Conservation (phyloP, 2,113 vertebrate species). For the Thermophis baileyi region DNA sequence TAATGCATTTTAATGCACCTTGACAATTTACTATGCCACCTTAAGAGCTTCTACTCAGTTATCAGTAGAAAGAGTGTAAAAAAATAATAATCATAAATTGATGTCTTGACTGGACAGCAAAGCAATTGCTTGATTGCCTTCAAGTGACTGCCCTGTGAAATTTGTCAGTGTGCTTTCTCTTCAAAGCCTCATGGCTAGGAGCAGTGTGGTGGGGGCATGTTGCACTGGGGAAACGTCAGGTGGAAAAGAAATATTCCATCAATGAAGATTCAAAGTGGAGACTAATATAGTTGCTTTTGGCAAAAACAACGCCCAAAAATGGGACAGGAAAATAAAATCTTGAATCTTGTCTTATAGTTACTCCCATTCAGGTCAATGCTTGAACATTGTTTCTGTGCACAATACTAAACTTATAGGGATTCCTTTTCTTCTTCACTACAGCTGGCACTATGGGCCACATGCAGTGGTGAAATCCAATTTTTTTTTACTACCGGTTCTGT, state of each 20-base stretch:
- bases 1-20: background rate
- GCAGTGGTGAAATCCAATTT: too few species aligned
- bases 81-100: background rate
- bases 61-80: background rate
- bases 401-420: background rate
- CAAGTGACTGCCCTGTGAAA: background rate
- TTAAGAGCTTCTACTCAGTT: background rate
- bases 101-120: background rate
- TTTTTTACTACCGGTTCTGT: too few species aligned
- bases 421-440: background rate
- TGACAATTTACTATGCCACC: background rate
- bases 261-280: background rate
- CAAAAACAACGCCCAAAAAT: background rate
- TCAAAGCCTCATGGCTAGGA: background rate
- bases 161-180: background rate
- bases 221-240: too few species aligned
- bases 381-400: background rate
- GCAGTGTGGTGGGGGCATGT: too few species aligned
- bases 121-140: background rate
- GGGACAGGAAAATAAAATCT: background rate
- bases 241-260: background rate
- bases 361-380: background rate
- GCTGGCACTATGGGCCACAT: background rate
- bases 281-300: background rate
- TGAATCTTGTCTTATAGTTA: background rate